phyloP scores from a whole-genome alignment of 1,140 invertebrate genomes.

The Triops cancriformis region DNA sequence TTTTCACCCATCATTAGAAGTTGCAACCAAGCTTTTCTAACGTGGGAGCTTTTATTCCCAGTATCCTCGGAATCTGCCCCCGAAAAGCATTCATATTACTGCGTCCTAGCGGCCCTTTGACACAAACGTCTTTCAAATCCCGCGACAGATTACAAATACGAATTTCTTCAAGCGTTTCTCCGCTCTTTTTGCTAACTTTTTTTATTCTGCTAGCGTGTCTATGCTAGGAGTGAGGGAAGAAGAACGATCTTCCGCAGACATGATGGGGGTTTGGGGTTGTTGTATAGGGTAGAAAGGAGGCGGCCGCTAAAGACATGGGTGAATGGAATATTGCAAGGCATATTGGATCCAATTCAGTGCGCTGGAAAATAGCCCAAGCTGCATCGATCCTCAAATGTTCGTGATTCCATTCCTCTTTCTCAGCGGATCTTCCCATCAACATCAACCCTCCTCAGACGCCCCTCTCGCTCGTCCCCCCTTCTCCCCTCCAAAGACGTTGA shows the following conservation, averaged over 20 bases:
- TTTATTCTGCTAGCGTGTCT: no score
- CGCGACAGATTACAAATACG: no score
- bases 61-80: no score
- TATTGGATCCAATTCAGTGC: slow-evolving; percentile 1
- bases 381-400: slow-evolving; percentile 7
- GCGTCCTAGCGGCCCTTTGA: no score
- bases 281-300: no score
- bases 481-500: background rate
- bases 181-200: no score
- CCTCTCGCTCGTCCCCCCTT: background rate
- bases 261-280: no score
- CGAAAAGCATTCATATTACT: no score
- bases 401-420: background rate
- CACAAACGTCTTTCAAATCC: no score
- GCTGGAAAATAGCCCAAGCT: slow-evolving; percentile 12
- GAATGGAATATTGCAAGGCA: background rate
- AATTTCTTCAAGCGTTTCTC: no score
- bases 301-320: background rate
- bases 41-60: background rate
- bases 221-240: no score
- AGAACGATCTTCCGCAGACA: no score
- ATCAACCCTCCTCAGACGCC: background rate
- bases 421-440: slow-evolving; percentile 8
- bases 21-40: background rate
- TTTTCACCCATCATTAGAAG: background rate